Base-by-base conservation (phyloP, 2,797 vertebrate genomes). In the Megaceryle alcyon region DNA sequence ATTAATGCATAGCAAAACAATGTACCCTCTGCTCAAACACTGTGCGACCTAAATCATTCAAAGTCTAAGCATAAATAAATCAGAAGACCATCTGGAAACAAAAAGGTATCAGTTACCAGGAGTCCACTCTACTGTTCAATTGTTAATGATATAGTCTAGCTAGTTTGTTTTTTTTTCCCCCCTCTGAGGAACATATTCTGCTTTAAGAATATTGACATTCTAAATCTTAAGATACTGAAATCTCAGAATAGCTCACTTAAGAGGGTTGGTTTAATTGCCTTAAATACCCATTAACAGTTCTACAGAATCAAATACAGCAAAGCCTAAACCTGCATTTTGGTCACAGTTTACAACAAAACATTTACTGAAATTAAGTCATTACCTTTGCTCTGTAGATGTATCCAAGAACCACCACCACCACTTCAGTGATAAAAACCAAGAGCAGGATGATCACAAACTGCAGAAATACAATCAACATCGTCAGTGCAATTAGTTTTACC, bases 301-400 rank as follows among this genome's bases (percentile, higher is more conserved):
- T n/a, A 90, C 14, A 86, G 53, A 90, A 86, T 10, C 29, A 73
- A 92, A 53, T 9, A 48, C 21, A 77, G 14, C 37, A 15, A 46
- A 80, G 15, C 22, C 9, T 25, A 46, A 9, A 61, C 7, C 39
- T 35, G 5, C 21, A 69, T 46, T 88, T 59, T 46, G 41, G 29
- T 41, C 25, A 93, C 22, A 54, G 33, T 20, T 86, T 21, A 84
- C 57, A 89, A 75, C 9, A 78, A 51, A 86, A 59, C 7, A n/a
- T 43, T 65, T n/a, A 49, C 19, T 61, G 69, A 59, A 79, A 66
- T 2, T 4, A 79, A 37, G 26, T 37, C 66, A 89, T 98, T 98
- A 99, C 99, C 99, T 99, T 99, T 91, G 99, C 99, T 98, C 99
- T 99, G 98, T 99, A 99, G 95, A 99, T 98, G 92, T 99, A 99